Base-by-base conservation (phyloP, 2,888 invertebrate genomes). In the Diplazon laetatorius region DNA sequence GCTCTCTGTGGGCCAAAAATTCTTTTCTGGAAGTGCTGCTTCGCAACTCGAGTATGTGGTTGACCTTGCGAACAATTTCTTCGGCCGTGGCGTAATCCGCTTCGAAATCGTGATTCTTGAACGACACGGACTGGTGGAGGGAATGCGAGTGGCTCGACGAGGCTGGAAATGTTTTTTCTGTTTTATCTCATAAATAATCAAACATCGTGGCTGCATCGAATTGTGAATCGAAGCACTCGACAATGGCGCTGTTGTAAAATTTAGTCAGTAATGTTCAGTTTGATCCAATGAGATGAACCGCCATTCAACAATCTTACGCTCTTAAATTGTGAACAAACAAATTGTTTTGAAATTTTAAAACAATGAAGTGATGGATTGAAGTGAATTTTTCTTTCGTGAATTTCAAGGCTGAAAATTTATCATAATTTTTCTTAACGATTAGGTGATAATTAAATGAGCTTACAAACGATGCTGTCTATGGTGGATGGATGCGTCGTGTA, bases 61-160 rank as follows among this genome's bases (percentile, higher is more conserved):
- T 96, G 10, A 98, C 93, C 92, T 98, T 97, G 81, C 95, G 95
- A 0, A 97, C 95, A 59, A 98, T 97, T 90, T 97, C 96, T 82
- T 94, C 94, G 0, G 96, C 97, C 0, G 93, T 94, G 2, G 93
- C 92, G 57, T 94, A 93, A 81, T 97, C 96, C 2, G 96, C 94
- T 91, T 98, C 98, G 88, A 98, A 98, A 88, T 97, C 97, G 85
- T 97, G 96, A 87, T 95, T 94, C 89, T 97, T 97, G 91, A 96
- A 97, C 65, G 94, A 94, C 5, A 93, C 91, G 1, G 92, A 92
- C 85, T 92, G 89, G 77, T 92, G 91, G 22, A 91, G 86, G 52
- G 86, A 84, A 48, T 88, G 87, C 35, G 86, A 83, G 37, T 87
- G 87, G 65, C 86, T 85, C 22, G 89, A 85, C 30, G 88, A 85